phyloP scores from a whole-genome alignment of 1,140 invertebrate genomes.

The Drosophila parabipectinata region DNA sequence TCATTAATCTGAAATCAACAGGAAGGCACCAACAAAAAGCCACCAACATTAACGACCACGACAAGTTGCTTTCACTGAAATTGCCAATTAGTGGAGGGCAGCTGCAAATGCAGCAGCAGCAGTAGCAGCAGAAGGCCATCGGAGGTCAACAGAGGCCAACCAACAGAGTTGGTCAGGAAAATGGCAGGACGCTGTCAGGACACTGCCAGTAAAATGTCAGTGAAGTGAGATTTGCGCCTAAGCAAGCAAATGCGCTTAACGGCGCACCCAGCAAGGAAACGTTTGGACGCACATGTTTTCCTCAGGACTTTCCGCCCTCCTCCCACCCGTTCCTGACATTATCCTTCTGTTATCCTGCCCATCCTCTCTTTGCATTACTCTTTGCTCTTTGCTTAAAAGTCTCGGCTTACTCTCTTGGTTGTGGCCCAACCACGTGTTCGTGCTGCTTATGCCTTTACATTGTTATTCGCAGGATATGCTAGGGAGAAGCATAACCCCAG shows the following conservation, averaged over 20 bases:
- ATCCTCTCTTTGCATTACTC: background rate
- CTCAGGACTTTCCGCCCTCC: background rate
- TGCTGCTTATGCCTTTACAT: constrained; percentile 58
- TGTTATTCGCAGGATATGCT: constrained; percentile 64
- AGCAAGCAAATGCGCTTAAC: constrained; percentile 25
- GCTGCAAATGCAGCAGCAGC: constrained; percentile 30
- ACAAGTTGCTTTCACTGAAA: constrained; percentile 35
- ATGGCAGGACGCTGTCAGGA: constrained; percentile 15
- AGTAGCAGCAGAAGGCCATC: constrained; percentile 25
- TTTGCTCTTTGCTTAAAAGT: background rate
- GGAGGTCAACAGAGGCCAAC: constrained; percentile 39
- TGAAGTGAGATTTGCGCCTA: constrained; percentile 28
- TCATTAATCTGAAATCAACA: constrained; percentile 56
- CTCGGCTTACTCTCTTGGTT: constrained; percentile 45
- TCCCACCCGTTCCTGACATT: background rate
- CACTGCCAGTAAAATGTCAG: constrained; percentile 30
- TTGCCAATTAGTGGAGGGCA: constrained; percentile 42
- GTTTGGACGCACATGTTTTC: constrained; percentile 32
- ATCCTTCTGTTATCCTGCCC: constrained; percentile 1
- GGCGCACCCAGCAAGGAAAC: background rate
- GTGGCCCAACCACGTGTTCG: constrained; percentile 58
- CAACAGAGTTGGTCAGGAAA: background rate
- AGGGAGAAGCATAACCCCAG: background rate
- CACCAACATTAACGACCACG: constrained; percentile 10
- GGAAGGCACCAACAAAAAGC: constrained; percentile 2